Evolutionary conservation across 2,113 vertebrate species (phyloP), one percentile per base, ranked within the genome.

Genomic region (Chaenogobius annularis): DNA sequence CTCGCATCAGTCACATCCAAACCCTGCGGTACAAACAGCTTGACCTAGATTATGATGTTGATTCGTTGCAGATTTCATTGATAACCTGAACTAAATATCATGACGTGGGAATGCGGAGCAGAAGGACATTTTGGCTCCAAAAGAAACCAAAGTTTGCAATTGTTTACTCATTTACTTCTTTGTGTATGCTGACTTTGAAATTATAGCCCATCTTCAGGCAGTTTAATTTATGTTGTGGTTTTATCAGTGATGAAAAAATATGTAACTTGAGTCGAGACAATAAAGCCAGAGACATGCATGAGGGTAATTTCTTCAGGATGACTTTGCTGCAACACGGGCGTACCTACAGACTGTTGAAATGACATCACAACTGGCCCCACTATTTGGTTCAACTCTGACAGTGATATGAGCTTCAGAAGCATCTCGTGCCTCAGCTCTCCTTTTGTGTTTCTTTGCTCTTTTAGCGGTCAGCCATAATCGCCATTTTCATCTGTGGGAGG

Each of bases 381-480:
- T 77, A 85, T 85, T 81, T 79, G 85, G 86, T 88, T 56, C 83
- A 81, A 87, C 46, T 54, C 10, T 82, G 86, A 89, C 86, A 87
- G 76, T 84, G 86, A 87, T 80, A 82, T 73, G 70, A 72, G 75
- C 83, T 88, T 81, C 75, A 83, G 79, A 73, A 77, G 68, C 72
- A 81, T 87, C 78, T 86, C 19, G 74, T 72, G 83, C 66, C 76
- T 79, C 43, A 77, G 75, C 48, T 81, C 79, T 82, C 66, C 72
- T 71, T 64, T 78, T 78, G 73, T 79, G 9, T 79, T 84, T 67
- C 64, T 79, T 82, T 80, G 47, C 54, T 70, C 69, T 47, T 73
- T 73, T 74, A 94, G 94, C 87, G 64, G 89, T 93, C 50, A 92
- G 89, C 76, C 94, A 95, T 70, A 93, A 89, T 81, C 82, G 71